Base-by-base conservation (phyloP, 1,140 invertebrate genomes). In the Ceratina australensis region DNA sequence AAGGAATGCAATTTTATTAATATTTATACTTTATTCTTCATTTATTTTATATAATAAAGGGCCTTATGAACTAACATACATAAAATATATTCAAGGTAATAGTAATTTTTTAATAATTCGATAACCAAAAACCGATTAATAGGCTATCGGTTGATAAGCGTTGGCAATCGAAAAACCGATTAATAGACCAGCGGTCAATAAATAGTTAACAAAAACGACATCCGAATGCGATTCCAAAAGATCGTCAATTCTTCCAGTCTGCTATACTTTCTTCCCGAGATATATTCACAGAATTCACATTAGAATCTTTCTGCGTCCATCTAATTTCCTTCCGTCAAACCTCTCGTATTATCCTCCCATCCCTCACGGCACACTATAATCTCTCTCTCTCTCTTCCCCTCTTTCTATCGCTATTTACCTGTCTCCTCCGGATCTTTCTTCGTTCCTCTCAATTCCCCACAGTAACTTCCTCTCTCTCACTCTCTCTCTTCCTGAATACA, bases 401-500 rank as follows among this genome's bases (percentile, higher is more conserved):
- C 61, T 47, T 42, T 75, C 50, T 24, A 68, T 82, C 67, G 78
- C 79, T 81, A 61, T 89, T 80, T 84, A 63, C 80, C 77, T 74
- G 69, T 75, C 64, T 65, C 63, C 76, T 56, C 66, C 72, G 76
- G 80, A 60, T 81, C 72, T 76, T 79, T 79, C 49, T 69, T 67
- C 78, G 66, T 24, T 52, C 74, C 69, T 42, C 33, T 28, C 20
- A 22, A 20, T 50, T 20, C 47, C 22, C 75, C 12, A 52, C 15
- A 16, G 7, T 26, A 20, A 7, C 42, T 26, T 10, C 4, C 56
- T 81, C 64, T 86, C 74, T 80, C 81, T 72, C 60, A 63, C 47
- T 22, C 69, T 57, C 15, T 33, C 57, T 52, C 64, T 69, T 1
- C 26, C 1, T 3, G 18, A 42, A 63, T 24, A 56, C 60, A 57